Evolutionary conservation across 2,888 invertebrate species (phyloP), one percentile per base, ranked within the genome.

Genomic region (Lacanobia oleracea): DNA sequence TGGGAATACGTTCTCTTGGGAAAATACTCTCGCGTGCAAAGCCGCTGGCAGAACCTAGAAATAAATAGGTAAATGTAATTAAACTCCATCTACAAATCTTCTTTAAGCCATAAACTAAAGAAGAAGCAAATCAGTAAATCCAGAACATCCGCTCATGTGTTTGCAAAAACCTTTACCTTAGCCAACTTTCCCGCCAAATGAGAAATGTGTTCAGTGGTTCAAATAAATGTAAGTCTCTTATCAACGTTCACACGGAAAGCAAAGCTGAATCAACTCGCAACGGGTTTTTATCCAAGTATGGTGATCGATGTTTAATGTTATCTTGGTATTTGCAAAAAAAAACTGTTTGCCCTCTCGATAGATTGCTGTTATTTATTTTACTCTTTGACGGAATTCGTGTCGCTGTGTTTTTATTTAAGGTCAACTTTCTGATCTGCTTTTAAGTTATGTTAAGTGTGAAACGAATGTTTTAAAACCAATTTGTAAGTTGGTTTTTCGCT

Each of bases 231-330:
- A 65, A 48, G 54, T 71, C 50, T 75, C 62, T 86, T 88, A 88
- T 87, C 86, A 82, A 83, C 48, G 77, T 88, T 88, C 87, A 78
- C 84, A 84, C 79, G 79, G 51, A 76, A 83, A 77, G 79, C 75
- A 82, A 81, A 87, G 85, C 87, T 88, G 78, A 88, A 85, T 89
- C 83, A 88, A 84, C 87, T 80, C 72, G 78, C 81, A 88, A 90
- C 88, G 87, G 87, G 79, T 85, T 83, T 86, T 83, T 74, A 75
- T 71, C 23, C 70, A 72, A 75, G 69, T 61, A 68, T 68, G 71
- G 75, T 75, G 74, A 76, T 80, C 68, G 66, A 80, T 83, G 67
- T 65, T 75, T 79, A 75, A 69, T 72, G 74, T 72, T 87, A 86
- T 88, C 82, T 62, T 51, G 45, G 62, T 56, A 59, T 74, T 75